These are phyloP conservation scores for Antigone vipio DNA, from an alignment of 2,113 vertebrate genomes.

Conservation along the genomic window DNA sequence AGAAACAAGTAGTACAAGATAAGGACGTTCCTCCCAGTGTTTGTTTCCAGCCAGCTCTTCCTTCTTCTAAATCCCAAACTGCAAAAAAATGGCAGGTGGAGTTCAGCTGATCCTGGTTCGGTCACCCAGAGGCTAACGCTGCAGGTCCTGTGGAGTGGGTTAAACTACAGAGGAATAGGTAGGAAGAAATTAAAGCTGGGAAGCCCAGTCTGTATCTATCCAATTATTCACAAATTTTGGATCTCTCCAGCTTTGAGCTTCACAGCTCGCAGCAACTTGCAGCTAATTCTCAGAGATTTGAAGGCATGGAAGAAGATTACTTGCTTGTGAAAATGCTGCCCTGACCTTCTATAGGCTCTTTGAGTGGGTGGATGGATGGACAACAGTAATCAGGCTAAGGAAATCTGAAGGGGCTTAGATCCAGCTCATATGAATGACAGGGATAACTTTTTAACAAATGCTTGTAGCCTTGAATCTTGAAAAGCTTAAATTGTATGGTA, in stretches of 20 bases:
- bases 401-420: background rate
- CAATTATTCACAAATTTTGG: background rate
- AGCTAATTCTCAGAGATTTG: background rate
- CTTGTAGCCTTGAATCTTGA: background rate
- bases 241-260: background rate
- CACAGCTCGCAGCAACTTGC: background rate
- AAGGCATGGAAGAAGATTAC: background rate
- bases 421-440: background rate
- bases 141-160: background rate
- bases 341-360: background rate
- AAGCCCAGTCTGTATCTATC: background rate
- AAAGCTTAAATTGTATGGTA: background rate
- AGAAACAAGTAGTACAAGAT: background rate
- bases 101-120: background rate
- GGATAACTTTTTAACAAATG: conserved; percentile 8
- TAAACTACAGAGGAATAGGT: background rate
- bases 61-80: background rate
- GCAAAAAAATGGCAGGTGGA: background rate
- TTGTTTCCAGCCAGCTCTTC: background rate
- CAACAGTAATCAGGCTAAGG: background rate
- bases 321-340: background rate
- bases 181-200: background rate
- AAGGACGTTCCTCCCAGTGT: background rate
- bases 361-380: background rate
- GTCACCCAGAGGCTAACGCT: rapidly evolving